Base-by-base conservation (phyloP, 2,797 vertebrate species). In the Mormyrus hasselquistii region DNA sequence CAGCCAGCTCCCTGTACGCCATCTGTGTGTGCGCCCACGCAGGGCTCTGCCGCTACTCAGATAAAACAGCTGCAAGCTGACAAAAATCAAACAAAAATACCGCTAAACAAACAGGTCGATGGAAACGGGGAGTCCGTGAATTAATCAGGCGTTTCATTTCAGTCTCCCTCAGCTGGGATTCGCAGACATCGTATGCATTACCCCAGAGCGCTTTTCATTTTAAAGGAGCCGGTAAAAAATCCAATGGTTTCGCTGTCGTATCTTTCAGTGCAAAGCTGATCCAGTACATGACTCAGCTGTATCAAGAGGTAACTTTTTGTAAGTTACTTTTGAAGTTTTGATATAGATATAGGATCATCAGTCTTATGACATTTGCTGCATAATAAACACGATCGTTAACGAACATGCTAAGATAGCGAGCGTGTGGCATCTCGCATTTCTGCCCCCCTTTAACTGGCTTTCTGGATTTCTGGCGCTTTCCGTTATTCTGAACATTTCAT, bases 21-120 rank as follows among this genome's bases (percentile, higher is more conserved):
- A 88, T 88, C 87, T 88, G 87, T 22, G 19, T 34, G 9, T 34
- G 55, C 87, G 52, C 87, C 87, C 87, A 79, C 87, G 38, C 34
- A 55, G 16, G 52, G 73, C 52, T 88, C 38, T 4, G 52, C 38
- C 22, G 88, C 73, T 57, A 88, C 34, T 25, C 79, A 79, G 53
- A 59, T 19, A 29, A 55, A 59, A 57, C 38, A 59, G 73, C 76
- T 83, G 73, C 88, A 52, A 88, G 4, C 69, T 53, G 29, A 73
- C 69, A 38, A 73, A 73, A 73, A 49, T 50, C 22, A 76, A 88
- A 88, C 76, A 44, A 57, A 53, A 73, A 73, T 76, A 53, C 49
- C 87, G 16, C 65, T 22, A 88, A 38, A 88, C 65, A n/a, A 69
- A 38, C 73, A 88, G 88, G 55, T 41, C 9, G n/a, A 29, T 53